phyloP scores from a whole-genome alignment of 2,113 vertebrate species.

The Chlorocebus sabaeus region DNA sequence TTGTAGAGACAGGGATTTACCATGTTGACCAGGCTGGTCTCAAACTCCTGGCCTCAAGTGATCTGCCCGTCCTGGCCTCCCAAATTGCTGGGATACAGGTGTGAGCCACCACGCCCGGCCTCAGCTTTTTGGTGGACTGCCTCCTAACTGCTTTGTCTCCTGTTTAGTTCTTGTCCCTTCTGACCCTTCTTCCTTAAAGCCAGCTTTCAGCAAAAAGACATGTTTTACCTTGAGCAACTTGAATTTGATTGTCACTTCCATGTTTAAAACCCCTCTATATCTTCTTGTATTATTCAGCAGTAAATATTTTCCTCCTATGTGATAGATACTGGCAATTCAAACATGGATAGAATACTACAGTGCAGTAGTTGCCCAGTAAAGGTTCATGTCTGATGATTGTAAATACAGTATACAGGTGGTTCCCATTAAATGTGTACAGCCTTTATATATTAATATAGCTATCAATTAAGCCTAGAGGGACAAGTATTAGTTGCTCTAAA shows the following conservation, averaged over 20 bases:
- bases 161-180: background rate
- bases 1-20: too few species aligned
- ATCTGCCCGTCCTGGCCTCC: too few species aligned
- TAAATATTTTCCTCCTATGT: background rate
- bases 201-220: background rate
- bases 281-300: background rate
- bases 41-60: too few species aligned
- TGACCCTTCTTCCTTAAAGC: background rate
- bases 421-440: background rate
- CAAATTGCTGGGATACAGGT: too few species aligned
- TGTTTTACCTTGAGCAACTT: background rate
- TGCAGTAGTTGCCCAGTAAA: background rate
- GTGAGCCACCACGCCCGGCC: too few species aligned
- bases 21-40: too few species aligned
- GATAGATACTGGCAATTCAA: background rate
- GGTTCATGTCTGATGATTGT: background rate
- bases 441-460: background rate
- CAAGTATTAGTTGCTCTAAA: conserved; percentile 2
- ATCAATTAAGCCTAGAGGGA: background rate
- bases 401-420: background rate
- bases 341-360: background rate
- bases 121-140: background rate
- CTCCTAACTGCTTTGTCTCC: background rate
- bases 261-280: background rate
- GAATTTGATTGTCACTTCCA: background rate